phyloP scores from a whole-genome alignment of 2,888 invertebrate species.

The Plagodis pulveraria region DNA sequence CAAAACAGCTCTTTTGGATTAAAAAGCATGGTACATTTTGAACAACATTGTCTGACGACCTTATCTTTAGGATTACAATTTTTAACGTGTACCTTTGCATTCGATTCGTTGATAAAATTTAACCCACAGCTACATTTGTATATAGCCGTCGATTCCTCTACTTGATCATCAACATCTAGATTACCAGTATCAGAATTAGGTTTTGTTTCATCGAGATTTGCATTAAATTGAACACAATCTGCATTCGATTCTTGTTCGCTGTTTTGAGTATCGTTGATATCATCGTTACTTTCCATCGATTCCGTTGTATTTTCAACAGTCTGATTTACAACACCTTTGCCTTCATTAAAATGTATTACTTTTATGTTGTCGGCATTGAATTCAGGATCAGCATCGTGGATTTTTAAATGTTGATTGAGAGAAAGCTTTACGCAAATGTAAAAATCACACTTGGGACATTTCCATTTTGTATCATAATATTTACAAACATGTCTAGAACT shows the following conservation, averaged over 20 bases:
- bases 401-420: constrained; percentile 51
- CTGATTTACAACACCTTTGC: background rate
- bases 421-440: constrained; percentile 51
- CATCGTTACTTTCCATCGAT: background rate
- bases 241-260: background rate
- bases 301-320: background rate
- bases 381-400: constrained; percentile 57
- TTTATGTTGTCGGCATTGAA: constrained; percentile 55
- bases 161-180: constrained; percentile 12
- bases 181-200: constrained; percentile 13
- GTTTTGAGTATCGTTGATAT: background rate
- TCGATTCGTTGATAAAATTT: constrained; percentile 56
- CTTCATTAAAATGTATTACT: constrained; percentile 45
- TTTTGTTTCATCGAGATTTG: background rate
- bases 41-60: constrained; percentile 57
- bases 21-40: constrained; percentile 65
- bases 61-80: constrained; percentile 49
- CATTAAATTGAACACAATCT: background rate
- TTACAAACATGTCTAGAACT: constrained; percentile 54
- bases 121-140: constrained; percentile 67
- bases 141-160: constrained; percentile 42
- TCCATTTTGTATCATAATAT: constrained; percentile 43
- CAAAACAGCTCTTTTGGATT: constrained; percentile 61
- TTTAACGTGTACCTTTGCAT: constrained; percentile 49
- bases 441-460: constrained; percentile 59